Evolutionary conservation across 2,888 invertebrate species (phyloP).

Genomic region (Colletes collaris): DNA sequence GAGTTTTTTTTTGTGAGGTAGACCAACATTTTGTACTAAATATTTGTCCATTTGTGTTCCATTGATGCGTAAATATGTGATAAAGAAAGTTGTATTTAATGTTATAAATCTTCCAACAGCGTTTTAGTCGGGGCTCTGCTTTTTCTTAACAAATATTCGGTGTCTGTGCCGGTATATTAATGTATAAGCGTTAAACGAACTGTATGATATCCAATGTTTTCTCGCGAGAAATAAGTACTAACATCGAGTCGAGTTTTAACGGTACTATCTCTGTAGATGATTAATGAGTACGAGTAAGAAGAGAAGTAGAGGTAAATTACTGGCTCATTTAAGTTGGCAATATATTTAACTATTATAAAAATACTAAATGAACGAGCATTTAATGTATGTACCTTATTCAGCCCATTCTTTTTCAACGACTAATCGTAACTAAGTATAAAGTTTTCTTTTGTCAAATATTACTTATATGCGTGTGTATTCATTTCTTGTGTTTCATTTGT

Average conservation of each 20-base stretch:
- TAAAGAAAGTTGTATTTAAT: conserved; percentile 47
- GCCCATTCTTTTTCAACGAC: conserved; percentile 17
- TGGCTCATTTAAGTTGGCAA: conserved; percentile 6
- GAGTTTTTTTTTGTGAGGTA: neutral
- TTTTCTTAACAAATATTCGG: conserved; percentile 25
- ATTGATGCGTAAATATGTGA: conserved; percentile 34
- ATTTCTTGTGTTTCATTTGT: neutral
- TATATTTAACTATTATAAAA: neutral
- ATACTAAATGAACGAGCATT: conserved; percentile 1
- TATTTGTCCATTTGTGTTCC: conserved; percentile 60
- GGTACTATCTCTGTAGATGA: conserved; percentile 1
- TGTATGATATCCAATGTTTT: conserved; percentile 23
- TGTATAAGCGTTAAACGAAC: conserved; percentile 48
- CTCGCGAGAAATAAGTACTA: conserved; percentile 22
- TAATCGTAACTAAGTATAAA: neutral
- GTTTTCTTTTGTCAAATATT: neutral
- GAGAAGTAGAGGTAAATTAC: conserved; percentile 15
- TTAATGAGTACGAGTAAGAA: conserved; percentile 6
- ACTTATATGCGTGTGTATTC: neutral
- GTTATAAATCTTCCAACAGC: conserved; percentile 26
- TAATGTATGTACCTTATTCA: neutral
- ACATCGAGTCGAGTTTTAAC: conserved; percentile 8
- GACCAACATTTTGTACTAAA: conserved; percentile 19
- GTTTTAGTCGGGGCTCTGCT: conserved; percentile 28
- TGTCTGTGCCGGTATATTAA: conserved; percentile 30